Evolutionary conservation across 2,888 invertebrate species (phyloP).

Genomic region (Hydriomena furcata): DNA sequence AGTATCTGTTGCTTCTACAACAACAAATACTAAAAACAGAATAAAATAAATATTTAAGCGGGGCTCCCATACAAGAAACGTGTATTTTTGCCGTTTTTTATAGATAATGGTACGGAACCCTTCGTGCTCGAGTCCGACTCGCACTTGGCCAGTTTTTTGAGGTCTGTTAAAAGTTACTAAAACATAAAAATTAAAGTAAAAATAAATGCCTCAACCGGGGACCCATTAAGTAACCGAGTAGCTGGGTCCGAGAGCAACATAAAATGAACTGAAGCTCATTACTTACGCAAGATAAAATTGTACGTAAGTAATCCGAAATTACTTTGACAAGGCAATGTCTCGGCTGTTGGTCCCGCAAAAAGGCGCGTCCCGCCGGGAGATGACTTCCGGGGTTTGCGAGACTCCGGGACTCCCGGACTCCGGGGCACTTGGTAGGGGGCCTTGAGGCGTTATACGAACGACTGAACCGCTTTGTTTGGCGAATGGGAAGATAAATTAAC

Average conservation of each 20-base stretch:
- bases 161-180: too few species aligned
- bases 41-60: too few species aligned
- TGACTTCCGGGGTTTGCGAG: slow-evolving; percentile 8
- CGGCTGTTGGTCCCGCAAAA: slow-evolving; percentile 20
- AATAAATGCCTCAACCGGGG: neutral
- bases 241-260: neutral
- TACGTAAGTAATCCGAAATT: slow-evolving; percentile 20
- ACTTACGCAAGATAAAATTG: slow-evolving; percentile 18
- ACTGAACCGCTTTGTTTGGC: slow-evolving; percentile 2
- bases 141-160: too few species aligned
- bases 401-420: slow-evolving; percentile 8
- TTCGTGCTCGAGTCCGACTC: too few species aligned
- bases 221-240: neutral
- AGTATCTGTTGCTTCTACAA: too few species aligned
- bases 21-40: too few species aligned
- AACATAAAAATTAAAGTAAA: too few species aligned
- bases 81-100: too few species aligned
- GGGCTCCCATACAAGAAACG: too few species aligned
- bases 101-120: too few species aligned
- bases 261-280: slow-evolving; percentile 14
- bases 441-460: neutral
- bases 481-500: neutral
- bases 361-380: slow-evolving; percentile 16
- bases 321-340: slow-evolving; percentile 22
- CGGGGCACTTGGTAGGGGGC: slow-evolving; percentile 16